phyloP scores from a whole-genome alignment of 2,888 invertebrate genomes.

The Masnerella sp. region DNA sequence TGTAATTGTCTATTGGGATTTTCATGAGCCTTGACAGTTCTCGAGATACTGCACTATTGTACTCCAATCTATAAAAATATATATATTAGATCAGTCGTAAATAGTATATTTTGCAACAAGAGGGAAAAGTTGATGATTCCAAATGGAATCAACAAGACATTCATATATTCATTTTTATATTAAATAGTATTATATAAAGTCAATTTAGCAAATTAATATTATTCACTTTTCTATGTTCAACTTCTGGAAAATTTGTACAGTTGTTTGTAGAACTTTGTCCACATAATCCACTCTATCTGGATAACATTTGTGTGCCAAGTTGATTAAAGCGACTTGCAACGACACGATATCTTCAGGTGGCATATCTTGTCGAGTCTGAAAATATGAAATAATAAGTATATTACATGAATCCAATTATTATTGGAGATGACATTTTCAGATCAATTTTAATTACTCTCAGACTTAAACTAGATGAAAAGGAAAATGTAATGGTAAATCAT shows the following conservation, averaged over 20 bases:
- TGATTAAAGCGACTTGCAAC: constrained; percentile 95
- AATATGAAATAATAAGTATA: constrained; percentile 66
- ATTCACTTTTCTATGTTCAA: constrained; percentile 89
- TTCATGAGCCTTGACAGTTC: constrained; percentile 95
- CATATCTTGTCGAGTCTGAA: constrained; percentile 93
- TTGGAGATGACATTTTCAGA: neutral
- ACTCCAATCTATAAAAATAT: constrained; percentile 85
- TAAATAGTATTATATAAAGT: too few species aligned
- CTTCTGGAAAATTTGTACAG: constrained; percentile 92
- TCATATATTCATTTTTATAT: too few species aligned
- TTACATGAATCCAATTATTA: too few species aligned
- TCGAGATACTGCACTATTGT: constrained; percentile 90
- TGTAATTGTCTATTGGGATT: constrained; percentile 96
- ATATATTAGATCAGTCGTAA: too few species aligned
- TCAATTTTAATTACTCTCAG: constrained; percentile 65
- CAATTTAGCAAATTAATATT: too few species aligned
- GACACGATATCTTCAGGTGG: constrained; percentile 97
- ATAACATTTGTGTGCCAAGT: constrained; percentile 97
- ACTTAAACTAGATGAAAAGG: constrained; percentile 75
- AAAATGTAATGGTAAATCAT: constrained; percentile 48
- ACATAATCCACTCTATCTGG: constrained; percentile 96
- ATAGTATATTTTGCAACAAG: too few species aligned
- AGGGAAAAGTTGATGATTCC: too few species aligned
- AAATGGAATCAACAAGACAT: too few species aligned
- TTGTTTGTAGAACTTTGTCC: constrained; percentile 95